A percentile compares a stretch with the other conserved stretches of the same genome.
These are phyloP conservation scores for Thalpophila matura DNA, from an alignment of 2,888 invertebrate species.

Conservation along the genomic window DNA sequence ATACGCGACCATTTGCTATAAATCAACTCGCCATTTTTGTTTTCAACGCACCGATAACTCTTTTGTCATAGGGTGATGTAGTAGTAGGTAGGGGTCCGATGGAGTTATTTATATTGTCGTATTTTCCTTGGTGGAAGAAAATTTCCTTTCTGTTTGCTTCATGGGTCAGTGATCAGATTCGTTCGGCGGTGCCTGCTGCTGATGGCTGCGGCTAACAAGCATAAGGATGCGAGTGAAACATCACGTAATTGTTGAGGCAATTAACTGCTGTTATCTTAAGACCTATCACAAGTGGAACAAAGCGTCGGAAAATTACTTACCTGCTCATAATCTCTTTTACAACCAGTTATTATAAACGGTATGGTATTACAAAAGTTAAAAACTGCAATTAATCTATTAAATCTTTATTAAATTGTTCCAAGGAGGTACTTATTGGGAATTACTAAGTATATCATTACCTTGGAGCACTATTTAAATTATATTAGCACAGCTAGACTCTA, in stretches of 20 bases:
- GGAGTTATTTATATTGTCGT: conserved; percentile 90
- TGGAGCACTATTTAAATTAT: conserved; percentile 40
- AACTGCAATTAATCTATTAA: conserved; percentile 61
- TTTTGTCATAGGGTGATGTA: conserved; percentile 91
- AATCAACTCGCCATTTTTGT: conserved; percentile 90
- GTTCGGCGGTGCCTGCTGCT: conserved; percentile 77
- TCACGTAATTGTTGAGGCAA: conserved; percentile 33
- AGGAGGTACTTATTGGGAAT: conserved; percentile 45
- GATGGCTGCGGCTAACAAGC: conserved; percentile 53
- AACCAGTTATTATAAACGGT: conserved; percentile 56
- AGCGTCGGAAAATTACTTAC: conserved; percentile 49
- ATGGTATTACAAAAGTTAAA: conserved; percentile 50
- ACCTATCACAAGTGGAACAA: conserved; percentile 51
- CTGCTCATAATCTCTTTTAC: conserved; percentile 50
- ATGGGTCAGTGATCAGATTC: conserved; percentile 90
- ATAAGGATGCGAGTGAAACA: conserved; percentile 67
- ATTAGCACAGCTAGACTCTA: conserved; percentile 43
- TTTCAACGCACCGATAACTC: conserved; percentile 91
- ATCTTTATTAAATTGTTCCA: conserved; percentile 46
- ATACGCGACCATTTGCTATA: conserved; percentile 80
- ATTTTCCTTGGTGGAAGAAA: conserved; percentile 89
- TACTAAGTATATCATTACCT: conserved; percentile 56
- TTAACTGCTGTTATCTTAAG: conserved; percentile 41
- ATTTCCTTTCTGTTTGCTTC: conserved; percentile 90
- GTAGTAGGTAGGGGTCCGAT: conserved; percentile 86